These are phyloP conservation scores for Herminia tarsipennalis DNA, from an alignment of 2,888 invertebrate genomes.

Conservation along the genomic window DNA sequence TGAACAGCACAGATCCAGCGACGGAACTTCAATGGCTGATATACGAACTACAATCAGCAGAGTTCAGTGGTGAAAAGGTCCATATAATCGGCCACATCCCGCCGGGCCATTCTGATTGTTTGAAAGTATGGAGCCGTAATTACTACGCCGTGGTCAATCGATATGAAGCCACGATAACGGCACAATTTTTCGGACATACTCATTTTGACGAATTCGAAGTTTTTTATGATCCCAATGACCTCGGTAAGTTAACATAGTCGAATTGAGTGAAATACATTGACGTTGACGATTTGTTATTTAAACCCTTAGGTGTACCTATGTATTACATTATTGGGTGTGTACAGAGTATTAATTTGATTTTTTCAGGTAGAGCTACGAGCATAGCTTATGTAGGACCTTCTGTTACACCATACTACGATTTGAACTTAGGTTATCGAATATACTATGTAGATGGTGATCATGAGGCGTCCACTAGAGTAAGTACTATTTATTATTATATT, in stretches of 20 bases:
- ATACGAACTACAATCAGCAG: constrained; percentile 96
- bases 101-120: constrained; percentile 96
- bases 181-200: constrained; percentile 98
- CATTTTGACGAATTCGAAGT: constrained; percentile 97
- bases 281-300: no score
- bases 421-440: constrained; percentile 98
- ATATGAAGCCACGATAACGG: constrained; percentile 95
- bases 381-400: constrained; percentile 98
- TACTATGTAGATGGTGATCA: constrained; percentile 98
- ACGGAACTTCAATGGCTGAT: constrained; percentile 98
- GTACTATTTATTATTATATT: no score
- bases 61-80: constrained; percentile 97
- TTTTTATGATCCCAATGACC: constrained; percentile 94
- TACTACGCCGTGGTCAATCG: constrained; percentile 95
- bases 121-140: constrained; percentile 98
- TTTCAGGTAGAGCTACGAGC: constrained; percentile 90
- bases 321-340: no score
- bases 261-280: constrained; percentile 14
- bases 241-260: constrained; percentile 81
- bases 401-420: constrained; percentile 95
- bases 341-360: constrained; percentile 1
- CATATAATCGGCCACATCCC: constrained; percentile 99
- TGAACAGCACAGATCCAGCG: constrained; percentile 98
- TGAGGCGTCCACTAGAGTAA: constrained; percentile 91
- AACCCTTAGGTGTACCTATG: no score